Conservation (phyloP, 2,888 invertebrate genomes). For the Taphrorychus bicolor region DNA sequence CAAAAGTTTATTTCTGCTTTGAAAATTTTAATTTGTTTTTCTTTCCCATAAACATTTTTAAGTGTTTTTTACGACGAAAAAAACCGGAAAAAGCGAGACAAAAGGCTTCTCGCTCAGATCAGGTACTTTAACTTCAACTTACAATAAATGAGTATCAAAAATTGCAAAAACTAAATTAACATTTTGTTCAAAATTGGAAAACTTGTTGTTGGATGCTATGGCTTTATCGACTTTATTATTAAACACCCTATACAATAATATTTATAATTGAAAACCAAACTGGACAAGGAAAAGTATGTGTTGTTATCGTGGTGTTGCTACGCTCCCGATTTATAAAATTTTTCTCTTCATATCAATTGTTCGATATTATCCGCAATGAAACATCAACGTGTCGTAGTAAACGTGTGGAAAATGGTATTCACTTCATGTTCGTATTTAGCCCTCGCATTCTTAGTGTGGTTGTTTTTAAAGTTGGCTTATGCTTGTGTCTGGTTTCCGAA, state of each 20-base stretch:
- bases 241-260: not conserved
- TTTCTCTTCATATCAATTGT: not conserved
- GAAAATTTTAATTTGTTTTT: no score
- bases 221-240: no score
- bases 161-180: no score
- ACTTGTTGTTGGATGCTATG: no score
- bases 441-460: slow-evolving; percentile 69
- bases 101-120: no score
- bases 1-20: no score
- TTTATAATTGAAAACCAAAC: not conserved
- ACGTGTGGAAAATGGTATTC: slow-evolving; percentile 71
- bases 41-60: no score
- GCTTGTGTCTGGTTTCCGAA: slow-evolving; percentile 72
- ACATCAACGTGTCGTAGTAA: slow-evolving; percentile 74
- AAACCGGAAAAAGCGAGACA: no score
- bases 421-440: slow-evolving; percentile 69
- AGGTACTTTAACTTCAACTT: no score
- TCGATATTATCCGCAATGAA: slow-evolving; percentile 23
- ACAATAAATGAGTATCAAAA: no score
- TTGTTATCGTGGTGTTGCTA: slow-evolving; percentile 21
- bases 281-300: not conserved
- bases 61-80: no score
- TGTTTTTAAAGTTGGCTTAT: slow-evolving; percentile 70
- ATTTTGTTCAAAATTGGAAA: no score
- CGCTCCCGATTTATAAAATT: not conserved